A percentile compares a stretch with the other conserved stretches of the same genome.
Evolutionary conservation across 1,140 invertebrate species (phyloP).

Genomic region (Schmidtea mediterranea): DNA sequence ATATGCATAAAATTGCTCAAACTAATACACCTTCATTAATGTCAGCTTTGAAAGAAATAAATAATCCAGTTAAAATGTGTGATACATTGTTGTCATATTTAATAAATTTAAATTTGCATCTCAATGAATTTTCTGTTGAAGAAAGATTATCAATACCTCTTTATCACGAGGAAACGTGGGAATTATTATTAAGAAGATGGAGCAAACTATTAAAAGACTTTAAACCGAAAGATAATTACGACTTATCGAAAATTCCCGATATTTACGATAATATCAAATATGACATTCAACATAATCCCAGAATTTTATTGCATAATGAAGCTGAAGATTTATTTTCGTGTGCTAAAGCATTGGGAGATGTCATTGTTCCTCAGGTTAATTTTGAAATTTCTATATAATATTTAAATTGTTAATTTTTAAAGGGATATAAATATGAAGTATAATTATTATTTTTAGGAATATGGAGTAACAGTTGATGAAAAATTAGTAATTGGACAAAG

Average conservation of each 20-base stretch:
- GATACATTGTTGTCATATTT: slow-evolving; percentile 18
- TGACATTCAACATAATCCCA: slow-evolving; percentile 86
- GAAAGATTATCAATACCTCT: slow-evolving; percentile 42
- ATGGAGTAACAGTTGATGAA: slow-evolving; percentile 74
- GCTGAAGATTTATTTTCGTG: slow-evolving; percentile 77
- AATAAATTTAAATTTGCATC: too few relatives aligned
- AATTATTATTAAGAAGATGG: slow-evolving; percentile 60
- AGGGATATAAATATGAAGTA: too few relatives aligned
- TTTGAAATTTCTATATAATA: not conserved
- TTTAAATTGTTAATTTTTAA: too few relatives aligned
- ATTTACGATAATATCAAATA: slow-evolving; percentile 98
- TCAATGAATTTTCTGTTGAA: too few relatives aligned
- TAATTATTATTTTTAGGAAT: slow-evolving; percentile 48
- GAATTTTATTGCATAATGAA: slow-evolving; percentile 66
- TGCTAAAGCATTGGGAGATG: slow-evolving; percentile 77
- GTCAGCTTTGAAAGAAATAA: slow-evolving; percentile 68
- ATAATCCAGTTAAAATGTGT: slow-evolving; percentile 79
- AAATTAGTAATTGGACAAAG: slow-evolving; percentile 87
- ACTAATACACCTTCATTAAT: slow-evolving; percentile 32
- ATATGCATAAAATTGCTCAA: slow-evolving; percentile 11
- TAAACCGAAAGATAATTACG: slow-evolving; percentile 63
- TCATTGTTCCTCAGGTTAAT: slow-evolving; percentile 76
- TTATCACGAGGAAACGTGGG: slow-evolving; percentile 96
- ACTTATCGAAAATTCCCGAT: slow-evolving; percentile 82
- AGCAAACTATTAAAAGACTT: slow-evolving; percentile 97